Conservation (phyloP, 1,140 invertebrate genomes). For the Lepidostoma basale region DNA sequence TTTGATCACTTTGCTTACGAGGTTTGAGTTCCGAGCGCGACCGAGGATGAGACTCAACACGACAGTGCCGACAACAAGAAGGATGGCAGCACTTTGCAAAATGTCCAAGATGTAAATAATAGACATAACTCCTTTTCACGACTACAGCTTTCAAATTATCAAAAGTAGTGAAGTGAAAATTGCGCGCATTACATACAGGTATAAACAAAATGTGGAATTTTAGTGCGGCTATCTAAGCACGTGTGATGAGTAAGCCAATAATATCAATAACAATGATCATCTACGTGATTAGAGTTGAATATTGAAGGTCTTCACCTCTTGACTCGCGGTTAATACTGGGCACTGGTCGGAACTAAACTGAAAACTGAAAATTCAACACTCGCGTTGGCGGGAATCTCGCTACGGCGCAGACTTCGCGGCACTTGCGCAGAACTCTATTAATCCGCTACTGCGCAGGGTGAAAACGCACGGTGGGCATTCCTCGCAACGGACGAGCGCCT, state of each 20-base stretch:
- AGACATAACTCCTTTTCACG: constrained; percentile 1
- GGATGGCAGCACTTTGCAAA: neutral
- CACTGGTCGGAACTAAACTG: constrained; percentile 16
- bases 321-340: constrained; percentile 9
- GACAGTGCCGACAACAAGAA: neutral
- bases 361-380: neutral
- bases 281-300: too few relatives aligned
- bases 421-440: neutral
- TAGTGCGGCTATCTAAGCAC: too few relatives aligned
- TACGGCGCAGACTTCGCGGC: neutral
- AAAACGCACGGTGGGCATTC: neutral
- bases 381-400: neutral
- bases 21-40: constrained; percentile 1
- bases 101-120: neutral
- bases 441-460: neutral
- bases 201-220: too few relatives aligned
- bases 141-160: too few relatives aligned
- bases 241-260: too few relatives aligned
- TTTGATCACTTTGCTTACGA: constrained; percentile 12
- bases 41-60: neutral
- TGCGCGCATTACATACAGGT: too few relatives aligned
- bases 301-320: neutral
- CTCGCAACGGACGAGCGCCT: neutral
- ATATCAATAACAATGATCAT: too few relatives aligned
- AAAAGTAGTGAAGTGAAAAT: neutral